Evolutionary conservation across 2,113 vertebrate genomes (phyloP).

Genomic region (Phycodurus eques): DNA sequence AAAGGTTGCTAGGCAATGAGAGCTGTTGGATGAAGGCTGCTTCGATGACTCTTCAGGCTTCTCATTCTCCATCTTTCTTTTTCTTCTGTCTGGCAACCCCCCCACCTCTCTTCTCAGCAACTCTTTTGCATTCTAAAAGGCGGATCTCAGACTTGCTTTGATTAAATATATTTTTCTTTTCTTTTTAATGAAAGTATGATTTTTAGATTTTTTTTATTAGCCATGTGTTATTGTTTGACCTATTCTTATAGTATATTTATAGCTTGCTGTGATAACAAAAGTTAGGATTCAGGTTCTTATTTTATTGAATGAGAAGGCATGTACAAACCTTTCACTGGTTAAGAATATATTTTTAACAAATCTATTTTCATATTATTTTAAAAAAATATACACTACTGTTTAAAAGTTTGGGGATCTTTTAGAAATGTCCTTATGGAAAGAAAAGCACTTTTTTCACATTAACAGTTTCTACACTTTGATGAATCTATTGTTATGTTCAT

Average conservation of each 20-base stretch:
- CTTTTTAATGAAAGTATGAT: no score
- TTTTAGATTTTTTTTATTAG: neutral
- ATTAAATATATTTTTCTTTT: no score
- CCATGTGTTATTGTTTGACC: no score
- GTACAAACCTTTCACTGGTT: neutral
- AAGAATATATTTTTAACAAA: no score
- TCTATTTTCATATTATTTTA: no score
- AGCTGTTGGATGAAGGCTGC: constrained; percentile 40
- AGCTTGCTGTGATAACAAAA: neutral
- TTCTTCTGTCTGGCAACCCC: constrained; percentile 41
- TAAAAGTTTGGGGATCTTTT: no score
- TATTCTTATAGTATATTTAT: neutral
- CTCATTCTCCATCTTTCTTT: constrained; percentile 39
- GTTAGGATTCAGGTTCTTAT: no score
- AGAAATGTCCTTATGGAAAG: no score
- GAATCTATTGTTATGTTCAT: no score
- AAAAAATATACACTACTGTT: no score
- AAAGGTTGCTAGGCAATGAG: constrained; percentile 69
- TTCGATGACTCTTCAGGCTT: constrained; percentile 28
- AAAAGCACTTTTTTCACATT: no score
- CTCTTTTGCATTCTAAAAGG: constrained; percentile 70
- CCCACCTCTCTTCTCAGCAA: constrained; percentile 30
- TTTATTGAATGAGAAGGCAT: neutral
- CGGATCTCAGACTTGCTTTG: constrained; percentile 45
- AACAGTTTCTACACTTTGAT: no score